Evolutionary conservation across 2,113 vertebrate genomes (phyloP).

Genomic region (Xenotilapia leptura): DNA sequence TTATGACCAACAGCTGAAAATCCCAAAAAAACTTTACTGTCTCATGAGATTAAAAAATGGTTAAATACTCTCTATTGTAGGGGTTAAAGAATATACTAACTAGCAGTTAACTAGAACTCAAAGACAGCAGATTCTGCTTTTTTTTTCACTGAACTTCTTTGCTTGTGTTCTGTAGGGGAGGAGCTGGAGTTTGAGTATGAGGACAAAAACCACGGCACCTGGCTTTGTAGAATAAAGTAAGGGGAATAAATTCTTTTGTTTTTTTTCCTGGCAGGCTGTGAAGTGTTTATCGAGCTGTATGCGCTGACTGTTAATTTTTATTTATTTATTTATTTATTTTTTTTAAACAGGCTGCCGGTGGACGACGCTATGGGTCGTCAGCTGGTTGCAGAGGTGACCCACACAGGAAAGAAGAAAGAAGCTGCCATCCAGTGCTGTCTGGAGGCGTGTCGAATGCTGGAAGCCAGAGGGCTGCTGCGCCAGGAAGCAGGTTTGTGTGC

Average conservation of each 20-base stretch:
- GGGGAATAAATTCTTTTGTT: background rate
- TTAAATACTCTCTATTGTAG: background rate
- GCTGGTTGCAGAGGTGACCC: constrained; percentile 87
- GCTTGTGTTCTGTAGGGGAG: constrained; percentile 73
- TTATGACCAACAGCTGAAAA: background rate
- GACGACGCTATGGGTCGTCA: constrained; percentile 89
- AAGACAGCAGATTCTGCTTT: background rate
- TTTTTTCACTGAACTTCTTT: background rate
- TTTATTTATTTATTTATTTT: accelerated
- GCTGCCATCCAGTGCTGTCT: constrained; percentile 85
- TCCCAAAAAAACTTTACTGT: accelerated
- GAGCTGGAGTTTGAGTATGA: constrained; percentile 97
- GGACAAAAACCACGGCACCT: constrained; percentile 85
- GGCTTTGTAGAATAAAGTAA: constrained; percentile 95
- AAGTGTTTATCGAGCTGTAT: background rate
- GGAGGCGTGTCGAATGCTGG: constrained; percentile 92
- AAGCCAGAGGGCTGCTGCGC: constrained; percentile 89
- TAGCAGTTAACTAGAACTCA: background rate
- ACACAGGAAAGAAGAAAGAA: constrained; percentile 93
- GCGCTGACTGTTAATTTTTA: accelerated
- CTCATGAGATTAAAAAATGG: background rate
- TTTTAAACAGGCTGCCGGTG: constrained; percentile 79
- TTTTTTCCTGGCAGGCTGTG: accelerated
- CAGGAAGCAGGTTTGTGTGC: constrained; percentile 86
- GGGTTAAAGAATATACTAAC: background rate